Percentiles rank a stretch among this genome's conserved stretches.
Evolutionary conservation across 2,797 vertebrate species (phyloP).

Genomic region (Toxotes lorentzi): DNA sequence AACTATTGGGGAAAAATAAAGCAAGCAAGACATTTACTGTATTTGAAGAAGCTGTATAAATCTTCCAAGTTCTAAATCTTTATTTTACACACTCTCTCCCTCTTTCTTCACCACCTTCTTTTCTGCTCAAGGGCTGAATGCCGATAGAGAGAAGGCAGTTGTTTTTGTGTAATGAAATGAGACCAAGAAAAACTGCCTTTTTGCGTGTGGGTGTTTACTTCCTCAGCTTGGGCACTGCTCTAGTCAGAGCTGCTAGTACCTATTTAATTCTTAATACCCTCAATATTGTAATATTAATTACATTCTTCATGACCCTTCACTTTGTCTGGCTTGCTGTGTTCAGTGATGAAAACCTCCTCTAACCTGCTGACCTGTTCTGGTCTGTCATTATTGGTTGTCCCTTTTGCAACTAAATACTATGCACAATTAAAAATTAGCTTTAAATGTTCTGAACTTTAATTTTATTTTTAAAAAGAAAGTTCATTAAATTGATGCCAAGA

Average conservation of each 20-base stretch:
- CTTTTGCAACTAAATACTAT: background rate
- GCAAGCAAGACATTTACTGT: constrained; percentile 81
- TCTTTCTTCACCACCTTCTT: constrained; percentile 56
- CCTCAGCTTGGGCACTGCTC: constrained; percentile 48
- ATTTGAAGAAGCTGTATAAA: constrained; percentile 81
- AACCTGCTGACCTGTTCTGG: background rate
- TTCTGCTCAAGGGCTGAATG: constrained; percentile 58
- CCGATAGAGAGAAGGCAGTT: constrained; percentile 62
- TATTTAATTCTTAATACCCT: constrained; percentile 42
- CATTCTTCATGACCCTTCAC: background rate
- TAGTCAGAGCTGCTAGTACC: constrained; percentile 24
- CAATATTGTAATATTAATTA: background rate
- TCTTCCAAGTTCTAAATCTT: constrained; percentile 80
- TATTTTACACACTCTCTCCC: constrained; percentile 70
- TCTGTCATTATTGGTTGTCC: background rate
- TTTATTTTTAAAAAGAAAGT: background rate
- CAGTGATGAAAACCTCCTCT: constrained; percentile 6
- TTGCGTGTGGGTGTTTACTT: constrained; percentile 71
- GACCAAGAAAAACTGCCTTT: constrained; percentile 66
- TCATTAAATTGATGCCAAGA: background rate
- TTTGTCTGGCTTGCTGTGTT: background rate
- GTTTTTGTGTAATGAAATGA: constrained; percentile 79
- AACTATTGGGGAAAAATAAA: constrained; percentile 76
- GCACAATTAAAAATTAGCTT: background rate
- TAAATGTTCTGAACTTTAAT: background rate